phyloP scores from a whole-genome alignment of 2,888 invertebrate species.

The Tyria jacobaeae region DNA sequence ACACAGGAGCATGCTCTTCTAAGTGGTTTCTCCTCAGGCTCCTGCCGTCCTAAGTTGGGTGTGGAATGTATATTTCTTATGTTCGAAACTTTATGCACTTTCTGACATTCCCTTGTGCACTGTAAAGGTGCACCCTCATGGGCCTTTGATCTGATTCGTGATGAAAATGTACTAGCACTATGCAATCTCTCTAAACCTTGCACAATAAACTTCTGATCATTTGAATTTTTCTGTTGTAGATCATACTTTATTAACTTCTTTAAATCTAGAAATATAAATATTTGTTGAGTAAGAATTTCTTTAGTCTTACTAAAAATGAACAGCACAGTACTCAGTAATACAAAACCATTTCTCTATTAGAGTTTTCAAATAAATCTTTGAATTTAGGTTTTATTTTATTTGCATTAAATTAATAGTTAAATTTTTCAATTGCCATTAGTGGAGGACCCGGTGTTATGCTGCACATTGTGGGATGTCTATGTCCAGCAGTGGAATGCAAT shows the following conservation, averaged over 20 bases:
- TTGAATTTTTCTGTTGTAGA: constrained; percentile 65
- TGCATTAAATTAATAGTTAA: background rate
- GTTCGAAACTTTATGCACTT: constrained; percentile 41
- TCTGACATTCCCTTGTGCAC: constrained; percentile 67
- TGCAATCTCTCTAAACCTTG: constrained; percentile 77
- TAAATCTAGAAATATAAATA: constrained; percentile 82
- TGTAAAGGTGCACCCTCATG: constrained; percentile 50
- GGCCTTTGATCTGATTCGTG: constrained; percentile 70
- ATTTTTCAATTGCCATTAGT: no score
- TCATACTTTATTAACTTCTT: constrained; percentile 90
- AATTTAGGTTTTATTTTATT: background rate
- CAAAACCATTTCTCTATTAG: background rate
- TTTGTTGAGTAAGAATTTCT: background rate
- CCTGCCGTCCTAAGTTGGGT: constrained; percentile 63
- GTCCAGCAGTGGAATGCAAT: no score
- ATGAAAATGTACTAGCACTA: constrained; percentile 81
- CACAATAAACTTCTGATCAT: constrained; percentile 50
- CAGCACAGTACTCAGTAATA: background rate
- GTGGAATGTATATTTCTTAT: constrained; percentile 68
- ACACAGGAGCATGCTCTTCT: constrained; percentile 76
- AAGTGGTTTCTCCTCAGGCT: constrained; percentile 57
- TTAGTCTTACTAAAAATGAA: background rate
- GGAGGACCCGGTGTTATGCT: no score
- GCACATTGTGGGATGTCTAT: no score
- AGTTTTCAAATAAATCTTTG: background rate